Percentiles rank a stretch among this genome's conserved stretches.
These are phyloP conservation scores for Telmatochromis bifrenatus DNA, from an alignment of 2,113 vertebrate genomes.

Conservation along the genomic window DNA sequence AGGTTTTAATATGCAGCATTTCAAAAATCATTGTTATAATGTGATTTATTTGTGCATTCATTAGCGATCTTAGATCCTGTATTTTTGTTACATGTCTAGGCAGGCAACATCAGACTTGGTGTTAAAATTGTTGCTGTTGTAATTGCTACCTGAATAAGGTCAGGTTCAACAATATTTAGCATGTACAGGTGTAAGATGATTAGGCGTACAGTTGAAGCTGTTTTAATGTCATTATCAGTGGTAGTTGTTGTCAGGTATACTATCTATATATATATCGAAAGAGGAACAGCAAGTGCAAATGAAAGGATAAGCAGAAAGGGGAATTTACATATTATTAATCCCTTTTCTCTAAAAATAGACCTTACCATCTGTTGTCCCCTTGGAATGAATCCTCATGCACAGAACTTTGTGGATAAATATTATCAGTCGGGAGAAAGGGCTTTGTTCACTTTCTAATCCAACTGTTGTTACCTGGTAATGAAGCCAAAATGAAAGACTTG, in stretches of 20 bases:
- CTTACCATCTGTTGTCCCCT: constrained; percentile 39
- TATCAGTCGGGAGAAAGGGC: neutral
- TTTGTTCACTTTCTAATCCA: constrained; percentile 21
- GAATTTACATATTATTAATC: constrained; percentile 49
- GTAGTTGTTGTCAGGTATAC: neutral
- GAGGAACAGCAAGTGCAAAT: neutral
- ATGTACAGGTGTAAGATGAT: neutral
- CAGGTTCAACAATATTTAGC: neutral
- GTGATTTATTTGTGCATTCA: neutral
- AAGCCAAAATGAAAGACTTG: constrained; percentile 13
- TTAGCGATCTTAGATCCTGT: neutral
- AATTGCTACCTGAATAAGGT: neutral
- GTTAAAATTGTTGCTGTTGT: neutral
- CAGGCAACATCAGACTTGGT: neutral
- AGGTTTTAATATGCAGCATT: neutral
- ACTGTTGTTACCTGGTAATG: constrained; percentile 17
- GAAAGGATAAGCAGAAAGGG: constrained; percentile 11
- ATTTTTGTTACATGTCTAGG: neutral
- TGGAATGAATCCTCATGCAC: constrained; percentile 4
- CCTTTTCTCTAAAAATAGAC: constrained; percentile 47
- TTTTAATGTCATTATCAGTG: neutral
- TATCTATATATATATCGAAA: neutral
- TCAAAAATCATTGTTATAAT: neutral
- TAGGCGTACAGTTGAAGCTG: neutral
- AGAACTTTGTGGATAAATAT: constrained; percentile 25